Conservation (phyloP, 2,888 invertebrate species). For the Scelioninae gen. 1 region DNA sequence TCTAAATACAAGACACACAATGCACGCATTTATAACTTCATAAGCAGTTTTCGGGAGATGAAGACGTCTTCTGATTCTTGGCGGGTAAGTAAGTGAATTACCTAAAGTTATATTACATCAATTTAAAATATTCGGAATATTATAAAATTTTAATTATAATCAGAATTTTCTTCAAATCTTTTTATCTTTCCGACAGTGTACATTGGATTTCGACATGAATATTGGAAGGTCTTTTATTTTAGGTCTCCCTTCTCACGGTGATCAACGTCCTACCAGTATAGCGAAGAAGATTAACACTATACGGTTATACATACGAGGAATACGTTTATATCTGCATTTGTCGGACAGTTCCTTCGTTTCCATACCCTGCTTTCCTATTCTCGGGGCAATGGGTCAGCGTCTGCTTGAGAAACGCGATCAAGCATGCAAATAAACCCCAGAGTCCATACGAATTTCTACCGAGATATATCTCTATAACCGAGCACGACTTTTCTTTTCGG, state of each 20-base stretch:
- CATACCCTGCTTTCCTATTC: constrained; percentile 46
- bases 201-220: too few relatives aligned
- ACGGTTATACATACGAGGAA: neutral
- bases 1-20: constrained; percentile 40
- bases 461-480: constrained; percentile 24
- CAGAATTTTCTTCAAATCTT: too few relatives aligned
- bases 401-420: constrained; percentile 57
- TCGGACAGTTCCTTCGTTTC: constrained; percentile 12
- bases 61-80: constrained; percentile 26
- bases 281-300: neutral
- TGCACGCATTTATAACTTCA: constrained; percentile 52
- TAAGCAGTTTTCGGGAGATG: constrained; percentile 23
- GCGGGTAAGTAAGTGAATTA: neutral
- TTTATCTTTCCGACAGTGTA: too few relatives aligned
- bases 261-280: neutral
- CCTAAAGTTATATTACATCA: too few relatives aligned
- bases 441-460: neutral
- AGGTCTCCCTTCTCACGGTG: neutral
- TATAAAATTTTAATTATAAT: too few relatives aligned
- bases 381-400: constrained; percentile 64
- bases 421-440: constrained; percentile 50
- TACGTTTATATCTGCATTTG: constrained; percentile 7
- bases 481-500: constrained; percentile 31
- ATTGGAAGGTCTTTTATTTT: too few relatives aligned
- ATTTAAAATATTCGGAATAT: too few relatives aligned